Evolutionary conservation across 2,797 vertebrate genomes (phyloP).

Genomic region (Enteromius anoplus): DNA sequence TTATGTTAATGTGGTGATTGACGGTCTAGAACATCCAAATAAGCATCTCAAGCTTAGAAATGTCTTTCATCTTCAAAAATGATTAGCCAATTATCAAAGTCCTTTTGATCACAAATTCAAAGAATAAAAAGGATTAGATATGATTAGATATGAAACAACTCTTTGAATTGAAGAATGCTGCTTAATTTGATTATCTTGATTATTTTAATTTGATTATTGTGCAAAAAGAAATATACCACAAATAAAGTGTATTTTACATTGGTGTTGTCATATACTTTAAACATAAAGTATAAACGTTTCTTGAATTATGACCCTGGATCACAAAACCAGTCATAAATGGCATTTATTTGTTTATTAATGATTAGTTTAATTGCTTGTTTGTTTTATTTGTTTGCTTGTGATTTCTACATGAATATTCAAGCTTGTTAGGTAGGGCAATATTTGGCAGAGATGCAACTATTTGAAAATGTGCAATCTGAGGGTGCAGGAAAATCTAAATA

Average conservation of each 20-base stretch:
- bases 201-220: neutral
- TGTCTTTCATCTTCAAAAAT: conserved; percentile 11
- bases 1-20: neutral
- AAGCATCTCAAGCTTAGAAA: neutral
- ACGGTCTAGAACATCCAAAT: neutral
- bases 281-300: too few relatives aligned
- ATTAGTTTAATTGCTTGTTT: too few relatives aligned
- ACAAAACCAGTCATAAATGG: too few relatives aligned
- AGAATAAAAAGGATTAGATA: neutral
- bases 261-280: neutral
- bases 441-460: too few relatives aligned
- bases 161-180: conserved; percentile 27
- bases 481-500: too few relatives aligned
- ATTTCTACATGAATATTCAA: too few relatives aligned
- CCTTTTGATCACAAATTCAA: conserved; percentile 26
- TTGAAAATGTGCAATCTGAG: too few relatives aligned
- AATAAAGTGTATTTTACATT: neutral
- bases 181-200: conserved; percentile 22
- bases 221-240: neutral
- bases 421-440: too few relatives aligned
- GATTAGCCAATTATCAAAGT: neutral
- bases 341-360: too few relatives aligned
- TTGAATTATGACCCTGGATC: too few relatives aligned
- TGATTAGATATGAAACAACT: neutral
- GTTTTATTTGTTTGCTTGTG: too few relatives aligned